Conservation (phyloP, 2,888 invertebrate species). For the Synergus umbraculus region DNA sequence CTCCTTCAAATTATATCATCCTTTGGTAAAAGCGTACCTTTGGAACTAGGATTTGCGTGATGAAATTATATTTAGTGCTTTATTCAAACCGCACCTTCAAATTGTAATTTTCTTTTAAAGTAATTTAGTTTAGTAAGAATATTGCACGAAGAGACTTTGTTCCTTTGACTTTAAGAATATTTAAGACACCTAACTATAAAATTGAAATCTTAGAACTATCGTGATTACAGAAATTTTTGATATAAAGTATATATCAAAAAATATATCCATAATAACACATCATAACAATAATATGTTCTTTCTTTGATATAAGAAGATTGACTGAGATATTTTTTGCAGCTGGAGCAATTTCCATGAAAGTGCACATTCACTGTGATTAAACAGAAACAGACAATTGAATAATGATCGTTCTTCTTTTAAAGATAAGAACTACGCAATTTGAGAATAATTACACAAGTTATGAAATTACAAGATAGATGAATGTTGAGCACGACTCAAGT, state of each 20-base stretch:
- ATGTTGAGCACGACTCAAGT: conserved; percentile 28
- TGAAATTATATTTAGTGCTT: conserved; percentile 11
- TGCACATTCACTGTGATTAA: not conserved
- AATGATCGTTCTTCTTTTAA: not conserved
- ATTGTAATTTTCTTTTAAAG: not conserved
- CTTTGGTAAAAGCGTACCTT: conserved; percentile 19
- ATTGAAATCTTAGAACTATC: not conserved
- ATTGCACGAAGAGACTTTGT: not conserved
- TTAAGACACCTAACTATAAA: not conserved
- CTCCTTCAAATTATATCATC: conserved; percentile 30
- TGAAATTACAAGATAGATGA: conserved; percentile 16
- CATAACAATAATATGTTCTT: not conserved
- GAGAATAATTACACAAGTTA: conserved; percentile 17
- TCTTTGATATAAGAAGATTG: not conserved
- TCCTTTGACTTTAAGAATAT: not conserved
- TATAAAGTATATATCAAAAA: not conserved
- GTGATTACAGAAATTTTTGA: not conserved
- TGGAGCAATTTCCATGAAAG: not conserved
- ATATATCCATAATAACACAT: not conserved
- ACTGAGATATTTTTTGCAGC: not conserved
- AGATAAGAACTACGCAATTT: not conserved
- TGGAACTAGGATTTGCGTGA: not conserved
- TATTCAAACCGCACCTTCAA: not conserved
- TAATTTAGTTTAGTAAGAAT: not conserved
- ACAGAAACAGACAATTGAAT: not conserved